phyloP scores from a whole-genome alignment of 1,140 invertebrate species.

The Anoplolepis gracilipes region DNA sequence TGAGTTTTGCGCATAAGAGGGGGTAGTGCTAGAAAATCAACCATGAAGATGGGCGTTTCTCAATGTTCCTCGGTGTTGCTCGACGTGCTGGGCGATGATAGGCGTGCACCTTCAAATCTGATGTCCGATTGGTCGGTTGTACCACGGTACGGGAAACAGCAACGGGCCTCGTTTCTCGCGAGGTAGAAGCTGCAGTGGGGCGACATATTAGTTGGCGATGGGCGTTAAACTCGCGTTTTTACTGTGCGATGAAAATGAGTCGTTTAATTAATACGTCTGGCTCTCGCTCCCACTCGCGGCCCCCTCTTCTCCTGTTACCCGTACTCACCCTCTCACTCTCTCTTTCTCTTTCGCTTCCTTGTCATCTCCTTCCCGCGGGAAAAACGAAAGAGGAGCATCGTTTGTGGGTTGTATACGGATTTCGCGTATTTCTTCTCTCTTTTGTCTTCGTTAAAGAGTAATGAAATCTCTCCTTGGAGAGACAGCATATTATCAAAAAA shows the following conservation, averaged over 20 bases:
- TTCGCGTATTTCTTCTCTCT: background rate
- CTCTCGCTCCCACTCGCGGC: conserved; percentile 11
- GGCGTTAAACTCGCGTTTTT: conserved; percentile 85
- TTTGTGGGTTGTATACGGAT: background rate
- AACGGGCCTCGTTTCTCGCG: conserved; percentile 16
- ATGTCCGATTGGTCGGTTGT: conserved; percentile 55
- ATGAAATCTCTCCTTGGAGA: conserved; percentile 15
- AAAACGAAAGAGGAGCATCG: conserved; percentile 7
- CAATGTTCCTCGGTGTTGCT: background rate
- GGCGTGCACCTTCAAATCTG: conserved; percentile 53
- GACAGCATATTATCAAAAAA: too few species aligned
- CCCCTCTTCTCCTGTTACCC: background rate
- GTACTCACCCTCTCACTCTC: background rate
- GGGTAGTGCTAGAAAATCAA: conserved; percentile 31
- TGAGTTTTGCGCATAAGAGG: background rate
- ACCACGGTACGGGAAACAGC: background rate
- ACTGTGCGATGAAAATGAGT: conserved; percentile 85
- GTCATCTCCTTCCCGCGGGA: background rate
- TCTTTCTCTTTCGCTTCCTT: background rate
- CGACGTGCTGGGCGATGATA: background rate
- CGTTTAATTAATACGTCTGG: conserved; percentile 86
- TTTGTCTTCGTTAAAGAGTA: conserved; percentile 1
- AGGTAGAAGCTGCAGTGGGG: conserved; percentile 69
- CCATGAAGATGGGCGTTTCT: conserved; percentile 62
- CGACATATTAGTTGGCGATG: conserved; percentile 83